Base-by-base conservation (phyloP, 1,140 invertebrate species). In the Sarcophaga bullata region DNA sequence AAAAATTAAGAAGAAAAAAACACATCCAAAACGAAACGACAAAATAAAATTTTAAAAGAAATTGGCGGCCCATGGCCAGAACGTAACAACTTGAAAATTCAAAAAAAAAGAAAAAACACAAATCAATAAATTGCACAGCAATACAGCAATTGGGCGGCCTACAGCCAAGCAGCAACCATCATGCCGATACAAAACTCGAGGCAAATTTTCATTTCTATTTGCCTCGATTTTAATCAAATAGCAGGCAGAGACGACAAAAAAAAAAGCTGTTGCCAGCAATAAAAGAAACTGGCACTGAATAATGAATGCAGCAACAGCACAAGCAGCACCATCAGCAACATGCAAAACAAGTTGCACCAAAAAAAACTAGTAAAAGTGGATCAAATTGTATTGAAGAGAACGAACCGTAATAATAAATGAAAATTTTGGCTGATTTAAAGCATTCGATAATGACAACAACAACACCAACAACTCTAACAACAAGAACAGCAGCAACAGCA, bases 221-320 rank as follows among this genome's bases (percentile, higher is more conserved):
- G 13, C 13, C 13, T 13, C 8, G 19, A 19, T 68, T 68, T 68
- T 68, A 68, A 68, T 68, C 62, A 68, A 68, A 17, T 25, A 68
- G 13, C 50, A 10, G 50, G 13, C 1, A 68, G 9, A 68, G 62
- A 19, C n/a, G 19, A 68, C 17, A 1, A 37, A 37, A 37, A 37
- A 68, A 68, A 19, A n/a, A n/a, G 62, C 62, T 68, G 62, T 68
- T 68, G 62, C 8, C 17, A 68, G 50, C 50, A 68, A n/a, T 19
- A 25, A 68, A 68, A 25, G 17, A 8, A 25, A 25, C 62, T 9
- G n/a, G 62, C 62, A 25, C 54, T 58, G 9, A 68, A 68, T 68
- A 68, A 17, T 19, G 25, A 37, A 37, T 37, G 25, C 25, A 37
- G 25, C 25, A 37, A 4, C 25, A 37, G 25, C 25, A 37, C 1